These are phyloP conservation scores for Neolamprologus variostigma DNA, from an alignment of 2,113 vertebrate species.

Conservation along the genomic window DNA sequence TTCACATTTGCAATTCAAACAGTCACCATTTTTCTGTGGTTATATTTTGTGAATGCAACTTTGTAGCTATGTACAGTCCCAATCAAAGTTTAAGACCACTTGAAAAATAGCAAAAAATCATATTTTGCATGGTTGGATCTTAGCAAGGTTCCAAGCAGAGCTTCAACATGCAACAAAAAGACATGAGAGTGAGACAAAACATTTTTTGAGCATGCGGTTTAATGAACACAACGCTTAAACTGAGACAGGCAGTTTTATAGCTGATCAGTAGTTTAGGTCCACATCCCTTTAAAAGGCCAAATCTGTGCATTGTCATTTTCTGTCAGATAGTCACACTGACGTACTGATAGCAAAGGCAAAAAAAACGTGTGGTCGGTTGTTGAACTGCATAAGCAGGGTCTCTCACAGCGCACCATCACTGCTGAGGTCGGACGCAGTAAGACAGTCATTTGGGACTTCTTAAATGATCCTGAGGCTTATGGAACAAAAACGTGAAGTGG, in stretches of 20 bases:
- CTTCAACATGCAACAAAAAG: neutral
- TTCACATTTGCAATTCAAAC: neutral
- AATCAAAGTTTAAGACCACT: neutral
- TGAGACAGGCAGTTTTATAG: neutral
- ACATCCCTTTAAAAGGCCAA: neutral
- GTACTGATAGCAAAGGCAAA: neutral
- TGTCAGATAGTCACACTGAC: neutral
- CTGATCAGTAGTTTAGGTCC: neutral
- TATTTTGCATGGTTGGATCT: neutral
- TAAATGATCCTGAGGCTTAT: neutral
- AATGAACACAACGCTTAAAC: neutral
- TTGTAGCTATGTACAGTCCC: neutral
- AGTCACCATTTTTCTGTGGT: neutral
- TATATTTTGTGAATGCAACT: neutral
- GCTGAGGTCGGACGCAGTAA: neutral
- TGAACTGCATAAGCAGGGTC: neutral
- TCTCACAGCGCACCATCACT: neutral
- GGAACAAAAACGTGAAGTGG: neutral
- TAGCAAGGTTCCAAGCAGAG: neutral
- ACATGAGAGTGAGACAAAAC: neutral
- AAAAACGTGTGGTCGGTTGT: neutral
- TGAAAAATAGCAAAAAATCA: neutral
- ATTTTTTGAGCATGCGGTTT: neutral
- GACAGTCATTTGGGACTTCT: neutral
- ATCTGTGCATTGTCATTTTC: neutral